Base-by-base conservation (phyloP, 2,113 vertebrate genomes). In the Salvelinus sp. region DNA sequence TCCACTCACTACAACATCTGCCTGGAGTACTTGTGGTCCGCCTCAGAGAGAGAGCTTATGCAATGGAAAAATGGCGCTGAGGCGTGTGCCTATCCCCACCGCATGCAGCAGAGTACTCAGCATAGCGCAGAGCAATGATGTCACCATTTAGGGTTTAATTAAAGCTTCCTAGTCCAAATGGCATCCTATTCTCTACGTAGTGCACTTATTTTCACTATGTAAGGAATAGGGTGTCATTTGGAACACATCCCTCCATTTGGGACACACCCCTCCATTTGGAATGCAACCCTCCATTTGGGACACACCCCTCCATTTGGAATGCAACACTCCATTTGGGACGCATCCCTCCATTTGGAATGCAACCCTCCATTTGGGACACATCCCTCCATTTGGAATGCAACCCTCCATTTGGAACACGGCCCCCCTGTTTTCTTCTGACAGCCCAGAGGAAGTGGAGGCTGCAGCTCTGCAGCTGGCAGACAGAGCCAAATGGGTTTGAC, bases 51-150 rank as follows among this genome's bases (percentile, higher is more conserved):
- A 76, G 27, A 72, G 68, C 74, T 81, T 50, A 81, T 71, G 76
- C 72, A 83, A 75, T 80, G 84, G 80, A 80, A 80, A 79, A 72
- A 77, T 54, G 57, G 44, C 69, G 48, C 66, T 65, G 14, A 30
- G 16, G 27, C 3, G 57, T 4, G 23, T 48, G 78, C 67, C 73
- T 44, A 75, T 72, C 60, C 66, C 72, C 75, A 78, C 69, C 20
- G 16, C 18, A 33, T 5, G 66, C 30, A 68, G 66, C 50, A 77
- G 60, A 76, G 63, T 14, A 62, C 70, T 79, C 25, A 69, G 30
- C n/a, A 38, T 27, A 68, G 30, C 20, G 66, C 4, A 68, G 18
- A 44, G 20, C 5, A 6, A 64, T 78, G 78, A 73, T 69, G 76
- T 76, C 74, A 67, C 54, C 64, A 58, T 48, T 78, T 54, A 44